Percentiles rank a stretch among this genome's conserved stretches.
phyloP scores from a whole-genome alignment of 2,797 vertebrate species.

The Sebastes ruberrimus region DNA sequence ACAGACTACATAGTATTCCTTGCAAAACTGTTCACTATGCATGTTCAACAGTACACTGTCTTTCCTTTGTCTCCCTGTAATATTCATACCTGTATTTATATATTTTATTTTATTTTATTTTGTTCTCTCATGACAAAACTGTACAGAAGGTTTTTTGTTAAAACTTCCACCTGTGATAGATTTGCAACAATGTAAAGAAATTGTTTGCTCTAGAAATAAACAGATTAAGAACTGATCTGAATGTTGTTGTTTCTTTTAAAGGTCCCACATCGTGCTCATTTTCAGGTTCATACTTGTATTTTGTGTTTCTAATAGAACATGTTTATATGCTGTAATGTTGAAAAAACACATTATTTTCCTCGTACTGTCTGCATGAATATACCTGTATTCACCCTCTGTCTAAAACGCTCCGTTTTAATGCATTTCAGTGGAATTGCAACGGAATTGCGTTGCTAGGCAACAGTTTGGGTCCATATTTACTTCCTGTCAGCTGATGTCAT shows the following conservation, averaged over 20 bases:
- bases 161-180: conserved; percentile 91
- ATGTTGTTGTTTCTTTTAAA: background rate
- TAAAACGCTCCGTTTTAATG: too few species aligned
- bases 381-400: too few species aligned
- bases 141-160: conserved; percentile 89
- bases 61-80: conserved; percentile 81
- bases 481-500: too few species aligned
- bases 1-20: conserved; percentile 59
- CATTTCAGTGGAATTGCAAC: too few species aligned
- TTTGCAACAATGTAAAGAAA: conserved; percentile 86
- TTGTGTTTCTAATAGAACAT: too few species aligned
- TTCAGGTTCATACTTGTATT: too few species aligned
- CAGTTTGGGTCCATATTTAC: too few species aligned
- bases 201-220: conserved; percentile 95
- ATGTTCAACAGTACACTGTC: conserved; percentile 82
- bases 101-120: conserved; percentile 76
- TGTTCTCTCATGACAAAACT: conserved; percentile 87
- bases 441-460: too few species aligned
- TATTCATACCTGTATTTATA: conserved; percentile 95
- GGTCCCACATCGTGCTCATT: too few species aligned
- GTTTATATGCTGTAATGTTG: too few species aligned
- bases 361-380: too few species aligned
- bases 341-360: too few species aligned
- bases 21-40: conserved; percentile 85
- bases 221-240: conserved; percentile 67